Evolutionary conservation across 2,797 vertebrate genomes (phyloP).

Genomic region (Ctenochaetus hawaiiensis): DNA sequence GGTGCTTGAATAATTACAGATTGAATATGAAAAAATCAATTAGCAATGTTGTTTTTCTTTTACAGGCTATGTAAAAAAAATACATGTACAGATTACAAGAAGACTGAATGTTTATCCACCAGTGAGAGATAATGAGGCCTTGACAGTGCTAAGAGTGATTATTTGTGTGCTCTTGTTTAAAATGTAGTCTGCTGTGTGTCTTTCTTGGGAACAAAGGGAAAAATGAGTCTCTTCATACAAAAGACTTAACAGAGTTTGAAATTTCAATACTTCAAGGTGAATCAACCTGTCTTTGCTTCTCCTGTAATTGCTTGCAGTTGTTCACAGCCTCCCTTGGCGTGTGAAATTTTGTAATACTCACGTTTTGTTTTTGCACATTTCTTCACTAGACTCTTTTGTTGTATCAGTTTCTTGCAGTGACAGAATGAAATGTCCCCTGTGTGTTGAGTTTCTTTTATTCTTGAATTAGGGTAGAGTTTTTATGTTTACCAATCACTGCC

Average conservation of each 20-base stretch:
- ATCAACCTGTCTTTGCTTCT: constrained; percentile 14
- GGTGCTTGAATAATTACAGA: not conserved
- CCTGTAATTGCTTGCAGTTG: constrained; percentile 20
- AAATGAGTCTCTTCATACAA: not conserved
- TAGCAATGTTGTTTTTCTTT: not conserved
- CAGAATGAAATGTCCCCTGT: constrained; percentile 46
- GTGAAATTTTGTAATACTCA: constrained; percentile 47
- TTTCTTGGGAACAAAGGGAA: not conserved
- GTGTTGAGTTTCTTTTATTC: constrained; percentile 51
- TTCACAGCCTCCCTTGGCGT: constrained; percentile 17
- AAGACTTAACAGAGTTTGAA: constrained; percentile 2
- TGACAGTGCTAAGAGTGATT: not conserved
- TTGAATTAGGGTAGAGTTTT: constrained; percentile 55
- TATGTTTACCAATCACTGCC: constrained; percentile 53
- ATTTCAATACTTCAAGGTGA: constrained; percentile 24
- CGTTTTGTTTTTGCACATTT: constrained; percentile 37
- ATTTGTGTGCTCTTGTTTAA: not conserved
- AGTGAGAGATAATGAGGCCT: not conserved
- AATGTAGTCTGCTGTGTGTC: not conserved
- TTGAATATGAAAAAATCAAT: not conserved
- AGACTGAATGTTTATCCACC: not conserved
- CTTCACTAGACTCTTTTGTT: constrained; percentile 30
- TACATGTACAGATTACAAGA: too few species aligned
- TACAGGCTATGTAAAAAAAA: not conserved
- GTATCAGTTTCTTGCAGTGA: constrained; percentile 14